These are phyloP conservation scores for Perca fluviatilis DNA, from an alignment of 2,113 vertebrate genomes.

Conservation along the genomic window DNA sequence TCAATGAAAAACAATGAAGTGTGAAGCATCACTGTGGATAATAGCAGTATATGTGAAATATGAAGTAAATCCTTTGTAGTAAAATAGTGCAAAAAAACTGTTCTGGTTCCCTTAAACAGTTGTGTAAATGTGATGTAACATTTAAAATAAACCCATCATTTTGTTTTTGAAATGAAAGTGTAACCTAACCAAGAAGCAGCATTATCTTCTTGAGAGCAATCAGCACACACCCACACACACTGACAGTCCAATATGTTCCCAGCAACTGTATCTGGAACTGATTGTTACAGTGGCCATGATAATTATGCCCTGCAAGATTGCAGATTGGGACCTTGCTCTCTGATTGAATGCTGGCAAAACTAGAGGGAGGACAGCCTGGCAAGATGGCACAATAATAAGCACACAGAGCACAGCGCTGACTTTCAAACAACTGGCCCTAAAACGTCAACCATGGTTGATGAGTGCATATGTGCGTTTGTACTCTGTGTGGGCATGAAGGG, in stretches of 20 bases:
- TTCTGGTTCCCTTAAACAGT: not conserved
- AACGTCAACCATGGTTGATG: conserved; percentile 24
- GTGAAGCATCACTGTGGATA: not conserved
- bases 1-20: not conserved
- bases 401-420: conserved; percentile 16
- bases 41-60: too few relatives aligned
- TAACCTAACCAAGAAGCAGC: not conserved
- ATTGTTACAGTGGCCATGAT: conserved; percentile 36
- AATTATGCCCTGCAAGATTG: conserved; percentile 44
- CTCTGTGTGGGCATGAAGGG: not conserved
- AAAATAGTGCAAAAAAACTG: not conserved
- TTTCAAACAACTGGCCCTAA: conserved; percentile 45
- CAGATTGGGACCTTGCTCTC: conserved; percentile 46
- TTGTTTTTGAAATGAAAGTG: not conserved
- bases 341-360: conserved; percentile 62
- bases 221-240: conserved; percentile 27
- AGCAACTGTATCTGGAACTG: conserved; percentile 20
- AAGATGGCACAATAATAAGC: conserved; percentile 55
- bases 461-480: not conserved
- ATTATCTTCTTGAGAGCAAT: conserved; percentile 1
- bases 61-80: not conserved
- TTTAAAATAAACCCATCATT: not conserved
- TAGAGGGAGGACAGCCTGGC: conserved; percentile 48
- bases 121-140: not conserved
- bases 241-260: conserved; percentile 9